phyloP scores from a whole-genome alignment of 30 jellyfish, hydroid and myxozoan genomes.

The Chrysaora quinquecirrha region DNA sequence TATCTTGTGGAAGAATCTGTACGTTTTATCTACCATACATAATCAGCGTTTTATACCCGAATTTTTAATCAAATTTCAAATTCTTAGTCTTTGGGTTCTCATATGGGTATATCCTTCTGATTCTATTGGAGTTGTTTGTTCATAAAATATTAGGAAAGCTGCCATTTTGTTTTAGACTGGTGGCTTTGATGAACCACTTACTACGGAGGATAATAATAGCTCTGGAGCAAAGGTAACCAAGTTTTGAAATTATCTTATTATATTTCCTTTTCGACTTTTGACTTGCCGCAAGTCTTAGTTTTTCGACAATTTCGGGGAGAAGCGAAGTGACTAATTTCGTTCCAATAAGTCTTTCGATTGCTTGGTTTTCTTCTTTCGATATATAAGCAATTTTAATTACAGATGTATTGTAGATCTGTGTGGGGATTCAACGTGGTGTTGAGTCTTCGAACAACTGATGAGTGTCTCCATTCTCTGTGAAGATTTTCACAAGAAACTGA shows the following conservation, averaged over 20 bases:
- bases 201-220: constrained; percentile 2
- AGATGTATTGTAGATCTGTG: background rate
- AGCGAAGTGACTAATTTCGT: too few species aligned
- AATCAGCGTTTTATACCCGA: too few species aligned
- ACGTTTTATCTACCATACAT: too few species aligned
- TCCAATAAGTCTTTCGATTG: background rate
- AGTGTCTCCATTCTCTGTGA: too few species aligned
- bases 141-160: too few species aligned
- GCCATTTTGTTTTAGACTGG: constrained; percentile 12
- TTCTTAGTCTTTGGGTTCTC: too few species aligned
- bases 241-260: background rate
- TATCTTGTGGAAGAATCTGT: constrained; percentile 44
- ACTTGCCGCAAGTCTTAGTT: too few species aligned
- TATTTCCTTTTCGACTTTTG: too few species aligned
- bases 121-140: background rate
- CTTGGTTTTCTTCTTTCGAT: background rate
- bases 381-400: background rate
- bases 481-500: too few species aligned
- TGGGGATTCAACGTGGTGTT: too few species aligned
- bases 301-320: too few species aligned
- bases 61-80: too few species aligned
- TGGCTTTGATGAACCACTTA: constrained; percentile 49
- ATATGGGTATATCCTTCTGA: background rate
- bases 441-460: background rate
- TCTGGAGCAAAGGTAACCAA: constrained; percentile 1